Base-by-base conservation (phyloP, 2,113 vertebrate genomes). In the Ia io region DNA sequence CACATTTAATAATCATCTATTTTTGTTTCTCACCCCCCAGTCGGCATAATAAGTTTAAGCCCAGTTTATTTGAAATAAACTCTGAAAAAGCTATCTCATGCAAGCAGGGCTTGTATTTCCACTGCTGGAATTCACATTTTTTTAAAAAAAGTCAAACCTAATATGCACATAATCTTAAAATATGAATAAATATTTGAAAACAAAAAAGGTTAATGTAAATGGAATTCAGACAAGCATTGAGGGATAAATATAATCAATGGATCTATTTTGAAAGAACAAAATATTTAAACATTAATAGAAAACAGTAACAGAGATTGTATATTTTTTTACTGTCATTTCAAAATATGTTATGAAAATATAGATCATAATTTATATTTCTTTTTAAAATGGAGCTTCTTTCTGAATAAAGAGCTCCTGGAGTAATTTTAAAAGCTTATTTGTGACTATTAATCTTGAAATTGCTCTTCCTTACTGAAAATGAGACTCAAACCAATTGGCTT, bases 1-100 rank as follows among this genome's bases (percentile, higher is more conserved):
- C 70, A 87, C 12, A 32, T 83, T 70, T 87, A 94, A 88, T 88
- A 88, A 78, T 78, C 35, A 56, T 91, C 65, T 89, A 13, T 13
- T 83, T n/a, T 90, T 44, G 22, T 51, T 35, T 53, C 9, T 37
- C 51, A 25, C 3, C 42, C 22, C 22, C 22, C 14, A 61, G 22
- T 17, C 16, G 42, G 47, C 28, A 22, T 47, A 83, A 84, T 40
- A 78, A 78, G 13, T 83, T 71, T 35, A 88, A 53, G 35, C 16
- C 22, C 73, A 65, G 25, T 87, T 77, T 91, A 78, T 44, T n/a
- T 71, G 49, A 90, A 86, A 82, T 88, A 83, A 86, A 77, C 63
- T 80, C n/a, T 91, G 53, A 65, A 84, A 88, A 73, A 32, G 3
- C 13, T 88, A 65, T 61, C n/a, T 23, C 40, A 78, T 49, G 28